Percentiles rank a stretch among this genome's conserved stretches.
Evolutionary conservation across 2,797 vertebrate genomes (phyloP).

Genomic region (Falco biarmicus): DNA sequence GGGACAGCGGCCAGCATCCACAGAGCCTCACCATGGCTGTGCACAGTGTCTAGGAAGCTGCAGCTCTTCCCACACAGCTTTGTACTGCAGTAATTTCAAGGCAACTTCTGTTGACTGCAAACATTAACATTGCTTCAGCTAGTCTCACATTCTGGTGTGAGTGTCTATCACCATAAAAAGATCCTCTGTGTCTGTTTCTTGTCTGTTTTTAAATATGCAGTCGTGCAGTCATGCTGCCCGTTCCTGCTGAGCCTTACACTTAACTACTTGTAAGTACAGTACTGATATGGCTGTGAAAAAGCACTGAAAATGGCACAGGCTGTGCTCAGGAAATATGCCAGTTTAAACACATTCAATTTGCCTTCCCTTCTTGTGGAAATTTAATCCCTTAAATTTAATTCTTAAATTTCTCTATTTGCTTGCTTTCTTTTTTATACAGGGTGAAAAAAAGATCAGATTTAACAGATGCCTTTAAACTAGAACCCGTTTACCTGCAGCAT

Average conservation of each 20-base stretch:
- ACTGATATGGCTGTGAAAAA: constrained; percentile 49
- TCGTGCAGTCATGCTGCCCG: constrained; percentile 35
- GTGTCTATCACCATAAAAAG: constrained; percentile 59
- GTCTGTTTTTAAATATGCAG: constrained; percentile 59
- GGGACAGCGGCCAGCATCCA: neutral
- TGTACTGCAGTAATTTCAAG: constrained; percentile 38
- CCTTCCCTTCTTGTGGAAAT: constrained; percentile 10
- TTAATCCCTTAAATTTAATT: neutral
- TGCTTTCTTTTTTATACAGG: constrained; percentile 75
- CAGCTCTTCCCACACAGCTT: constrained; percentile 11
- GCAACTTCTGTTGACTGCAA: constrained; percentile 56
- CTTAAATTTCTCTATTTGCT: neutral
- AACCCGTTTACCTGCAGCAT: constrained; percentile 94
- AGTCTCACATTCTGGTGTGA: constrained; percentile 59
- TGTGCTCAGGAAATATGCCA: constrained; percentile 45
- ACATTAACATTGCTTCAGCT: constrained; percentile 50
- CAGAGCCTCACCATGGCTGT: accelerated
- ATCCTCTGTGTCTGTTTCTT: constrained; percentile 54
- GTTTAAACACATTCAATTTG: neutral
- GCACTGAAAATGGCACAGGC: constrained; percentile 56
- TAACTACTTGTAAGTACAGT: constrained; percentile 46
- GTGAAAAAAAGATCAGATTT: constrained; percentile 90
- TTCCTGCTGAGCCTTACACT: constrained; percentile 60
- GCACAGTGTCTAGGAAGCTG: neutral
- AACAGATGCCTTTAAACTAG: constrained; percentile 91